Evolutionary conservation across 2,113 vertebrate species (phyloP).

Genomic region (Ptilorrhoa leucosticta): DNA sequence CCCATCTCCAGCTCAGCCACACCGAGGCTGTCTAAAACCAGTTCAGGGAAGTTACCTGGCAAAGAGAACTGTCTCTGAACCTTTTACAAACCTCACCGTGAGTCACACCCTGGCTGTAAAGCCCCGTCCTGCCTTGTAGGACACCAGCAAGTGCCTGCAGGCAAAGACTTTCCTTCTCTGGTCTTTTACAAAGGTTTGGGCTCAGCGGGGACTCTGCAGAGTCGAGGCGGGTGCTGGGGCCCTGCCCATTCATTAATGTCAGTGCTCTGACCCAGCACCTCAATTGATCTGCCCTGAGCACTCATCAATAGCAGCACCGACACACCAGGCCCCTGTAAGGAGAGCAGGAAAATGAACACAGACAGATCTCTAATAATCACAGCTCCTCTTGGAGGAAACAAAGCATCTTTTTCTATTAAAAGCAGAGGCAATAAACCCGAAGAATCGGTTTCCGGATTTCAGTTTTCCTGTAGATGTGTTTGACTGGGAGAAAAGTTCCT

Average conservation of each 20-base stretch:
- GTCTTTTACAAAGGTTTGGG: neutral
- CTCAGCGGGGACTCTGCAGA: neutral
- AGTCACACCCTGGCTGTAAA: neutral
- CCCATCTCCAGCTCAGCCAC: neutral
- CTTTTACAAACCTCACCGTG: fast-evolving
- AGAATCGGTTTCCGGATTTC: neutral
- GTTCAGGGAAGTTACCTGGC: neutral
- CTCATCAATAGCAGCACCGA: neutral
- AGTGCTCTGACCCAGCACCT: neutral
- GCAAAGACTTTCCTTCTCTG: neutral
- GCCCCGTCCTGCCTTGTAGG: neutral
- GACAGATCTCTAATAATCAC: neutral
- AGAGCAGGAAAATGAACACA: neutral
- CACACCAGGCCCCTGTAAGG: neutral
- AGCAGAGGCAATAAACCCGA: neutral
- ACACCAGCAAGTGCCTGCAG: neutral
- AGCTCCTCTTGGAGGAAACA: neutral
- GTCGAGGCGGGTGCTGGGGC: neutral
- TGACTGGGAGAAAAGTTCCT: neutral
- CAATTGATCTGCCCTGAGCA: neutral
- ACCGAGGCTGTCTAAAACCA: neutral
- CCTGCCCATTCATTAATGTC: neutral
- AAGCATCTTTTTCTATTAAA: neutral
- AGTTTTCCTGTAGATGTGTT: neutral
- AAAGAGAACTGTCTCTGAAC: neutral